Evolutionary conservation across 1,140 invertebrate species (phyloP), one percentile per base, ranked within the genome.

Genomic region (Drosophila santomea): DNA sequence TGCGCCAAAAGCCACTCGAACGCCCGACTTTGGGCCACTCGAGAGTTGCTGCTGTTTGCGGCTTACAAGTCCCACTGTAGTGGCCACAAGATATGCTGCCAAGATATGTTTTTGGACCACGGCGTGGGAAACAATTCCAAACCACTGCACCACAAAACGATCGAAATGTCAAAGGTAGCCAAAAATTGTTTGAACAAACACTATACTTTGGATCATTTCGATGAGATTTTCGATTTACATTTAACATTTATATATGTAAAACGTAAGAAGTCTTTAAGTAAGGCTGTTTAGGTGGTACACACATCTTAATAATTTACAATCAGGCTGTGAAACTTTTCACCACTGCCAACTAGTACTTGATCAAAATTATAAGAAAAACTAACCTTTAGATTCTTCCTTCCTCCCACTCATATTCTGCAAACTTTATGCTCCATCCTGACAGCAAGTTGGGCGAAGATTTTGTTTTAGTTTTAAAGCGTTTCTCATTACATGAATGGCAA

Each of bases 1-100:
- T 71, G 68, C 68, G 68, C 20, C 66, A 71, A 72, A 51, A 72
- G 20, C 52, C 68, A 72, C 68, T 71, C 66, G 52, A 71, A 71
- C 48, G 25, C 63, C 43, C 17, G 67, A 39, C 63, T 71, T 50
- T 50, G 43, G 63, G 66, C 8, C 20, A 36, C 66, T 72, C 54
- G 50, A 71, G 44, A 47, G 68, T 38, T 41, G 66, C 51, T 50
- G 67, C 51, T 48, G 52, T 41, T 58, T 58, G 67, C 66, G 44
- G 64, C 64, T 58, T 8, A 71, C 35, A 43, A 72, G 66, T 44
- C 51, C n/a, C 44, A 58, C 68, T 58, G 36, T 41, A 72, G 66
- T 71, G 63, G 64, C 67, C 51, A 39, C 20, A 36, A 35, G 57
- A 69, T 50, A 55, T 45, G 50, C 36, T 56, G 67, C 11, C 67